phyloP scores from a whole-genome alignment of 2,888 invertebrate species.

The Cecidostiba fungosa region DNA sequence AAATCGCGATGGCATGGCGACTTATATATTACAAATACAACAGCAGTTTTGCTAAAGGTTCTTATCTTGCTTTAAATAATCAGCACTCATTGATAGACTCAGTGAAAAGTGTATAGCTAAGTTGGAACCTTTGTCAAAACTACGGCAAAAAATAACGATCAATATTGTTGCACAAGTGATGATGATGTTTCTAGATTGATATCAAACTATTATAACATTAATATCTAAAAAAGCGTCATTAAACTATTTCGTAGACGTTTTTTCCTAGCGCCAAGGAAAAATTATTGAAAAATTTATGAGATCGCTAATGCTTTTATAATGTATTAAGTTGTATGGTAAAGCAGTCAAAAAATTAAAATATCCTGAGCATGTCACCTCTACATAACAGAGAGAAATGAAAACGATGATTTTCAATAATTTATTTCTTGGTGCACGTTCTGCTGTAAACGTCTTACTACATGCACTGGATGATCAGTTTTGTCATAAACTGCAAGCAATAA shows the following conservation, averaged over 20 bases:
- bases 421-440: constrained; percentile 1
- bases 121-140: constrained; percentile 24
- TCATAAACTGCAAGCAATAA: neutral
- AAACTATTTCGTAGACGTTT: constrained; percentile 48
- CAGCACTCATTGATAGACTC: constrained; percentile 41
- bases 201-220: constrained; percentile 50
- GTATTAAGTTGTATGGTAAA: neutral
- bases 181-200: constrained; percentile 56
- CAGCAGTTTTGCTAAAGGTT: constrained; percentile 42
- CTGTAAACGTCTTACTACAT: constrained; percentile 36
- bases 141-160: constrained; percentile 38
- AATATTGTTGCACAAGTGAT: constrained; percentile 60
- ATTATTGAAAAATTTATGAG: constrained; percentile 23
- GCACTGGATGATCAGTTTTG: neutral
- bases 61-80: constrained; percentile 27
- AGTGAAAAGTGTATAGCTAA: constrained; percentile 10
- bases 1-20: constrained; percentile 59
- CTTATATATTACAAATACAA: constrained; percentile 51
- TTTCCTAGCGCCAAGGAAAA: constrained; percentile 15
- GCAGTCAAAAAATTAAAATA: neutral
- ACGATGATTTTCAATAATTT: constrained; percentile 41
- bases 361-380: neutral
- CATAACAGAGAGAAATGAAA: neutral
- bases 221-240: constrained; percentile 19
- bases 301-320: constrained; percentile 4